A percentile compares a stretch with the other conserved stretches of the same genome.
Evolutionary conservation across 2,888 invertebrate genomes (phyloP).

Genomic region (Phengaris alcon): DNA sequence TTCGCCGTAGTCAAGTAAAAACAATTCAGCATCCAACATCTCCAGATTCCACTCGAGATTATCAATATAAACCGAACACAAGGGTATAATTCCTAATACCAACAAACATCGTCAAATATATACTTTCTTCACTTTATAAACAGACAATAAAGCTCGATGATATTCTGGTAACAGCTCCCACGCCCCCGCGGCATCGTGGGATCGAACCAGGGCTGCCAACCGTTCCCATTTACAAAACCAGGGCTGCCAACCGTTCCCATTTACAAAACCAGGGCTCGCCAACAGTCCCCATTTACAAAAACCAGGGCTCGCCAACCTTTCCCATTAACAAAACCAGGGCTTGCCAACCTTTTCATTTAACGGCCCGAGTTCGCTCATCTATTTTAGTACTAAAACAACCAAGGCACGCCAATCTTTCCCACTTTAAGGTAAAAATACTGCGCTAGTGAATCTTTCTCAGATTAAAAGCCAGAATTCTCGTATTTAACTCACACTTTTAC

Average conservation of each 20-base stretch:
- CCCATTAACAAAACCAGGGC: neutral
- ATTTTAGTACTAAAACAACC: no score
- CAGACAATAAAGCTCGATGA: constrained; percentile 39
- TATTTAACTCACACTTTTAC: no score
- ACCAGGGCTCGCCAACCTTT: neutral
- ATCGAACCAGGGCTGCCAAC: constrained; percentile 29
- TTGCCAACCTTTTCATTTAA: neutral
- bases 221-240: no score
- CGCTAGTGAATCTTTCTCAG: no score
- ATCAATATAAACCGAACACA: neutral
- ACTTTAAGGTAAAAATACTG: no score
- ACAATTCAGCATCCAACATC: neutral
- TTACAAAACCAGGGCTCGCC: no score
- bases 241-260: no score
- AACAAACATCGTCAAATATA: constrained; percentile 14
- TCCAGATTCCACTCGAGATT: neutral
- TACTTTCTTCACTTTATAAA: constrained; percentile 26
- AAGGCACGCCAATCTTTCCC: no score
- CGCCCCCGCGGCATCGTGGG: constrained; percentile 47
- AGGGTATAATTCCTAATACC: neutral
- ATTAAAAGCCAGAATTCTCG: no score
- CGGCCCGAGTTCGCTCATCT: no score
- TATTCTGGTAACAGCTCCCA: constrained; percentile 40
- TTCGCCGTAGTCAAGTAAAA: neutral
- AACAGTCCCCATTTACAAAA: no score